Evolutionary conservation across 2,888 invertebrate species (phyloP).

Genomic region (Agrochola litura): DNA sequence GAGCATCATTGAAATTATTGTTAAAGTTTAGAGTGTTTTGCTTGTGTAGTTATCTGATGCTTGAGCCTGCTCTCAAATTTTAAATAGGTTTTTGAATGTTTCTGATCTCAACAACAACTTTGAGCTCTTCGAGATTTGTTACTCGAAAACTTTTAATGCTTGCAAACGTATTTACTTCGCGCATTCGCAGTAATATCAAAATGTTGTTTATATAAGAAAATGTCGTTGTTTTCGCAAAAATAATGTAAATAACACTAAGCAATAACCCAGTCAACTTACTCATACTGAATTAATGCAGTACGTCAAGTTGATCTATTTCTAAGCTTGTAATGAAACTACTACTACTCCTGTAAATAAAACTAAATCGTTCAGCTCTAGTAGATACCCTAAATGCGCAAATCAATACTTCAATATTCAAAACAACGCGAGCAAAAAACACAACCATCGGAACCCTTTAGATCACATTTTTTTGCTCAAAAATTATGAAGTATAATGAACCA

Average conservation of each 20-base stretch:
- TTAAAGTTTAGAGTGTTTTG: slow-evolving; percentile 69
- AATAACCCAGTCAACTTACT: slow-evolving; percentile 8
- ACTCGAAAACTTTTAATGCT: slow-evolving; percentile 56
- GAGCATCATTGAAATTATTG: slow-evolving; percentile 70
- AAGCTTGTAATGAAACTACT: slow-evolving; percentile 16
- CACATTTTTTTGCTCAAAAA: slow-evolving; percentile 83
- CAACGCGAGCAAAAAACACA: slow-evolving; percentile 53
- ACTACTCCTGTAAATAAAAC: slow-evolving; percentile 1
- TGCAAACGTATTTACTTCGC: slow-evolving; percentile 36
- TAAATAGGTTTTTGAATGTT: slow-evolving; percentile 66
- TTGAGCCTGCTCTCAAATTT: slow-evolving; percentile 62
- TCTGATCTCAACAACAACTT: slow-evolving; percentile 60
- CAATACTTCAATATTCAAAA: slow-evolving; percentile 55
- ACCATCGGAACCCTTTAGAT: slow-evolving; percentile 79
- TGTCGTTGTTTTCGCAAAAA: background rate
- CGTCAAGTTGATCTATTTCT: slow-evolving; percentile 24
- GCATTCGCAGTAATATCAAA: slow-evolving; percentile 14
- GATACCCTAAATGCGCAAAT: slow-evolving; percentile 29
- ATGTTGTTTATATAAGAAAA: background rate
- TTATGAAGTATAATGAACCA: slow-evolving; percentile 90
- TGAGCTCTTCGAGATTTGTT: slow-evolving; percentile 50
- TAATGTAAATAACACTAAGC: slow-evolving; percentile 8
- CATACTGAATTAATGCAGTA: slow-evolving; percentile 13
- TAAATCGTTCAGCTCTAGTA: slow-evolving; percentile 10
- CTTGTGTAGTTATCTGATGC: slow-evolving; percentile 66